Percentiles rank a stretch among this genome's conserved stretches.
These are phyloP conservation scores for Oreonectes daqikongensis DNA, from an alignment of 2,797 vertebrate species.

Conservation along the genomic window DNA sequence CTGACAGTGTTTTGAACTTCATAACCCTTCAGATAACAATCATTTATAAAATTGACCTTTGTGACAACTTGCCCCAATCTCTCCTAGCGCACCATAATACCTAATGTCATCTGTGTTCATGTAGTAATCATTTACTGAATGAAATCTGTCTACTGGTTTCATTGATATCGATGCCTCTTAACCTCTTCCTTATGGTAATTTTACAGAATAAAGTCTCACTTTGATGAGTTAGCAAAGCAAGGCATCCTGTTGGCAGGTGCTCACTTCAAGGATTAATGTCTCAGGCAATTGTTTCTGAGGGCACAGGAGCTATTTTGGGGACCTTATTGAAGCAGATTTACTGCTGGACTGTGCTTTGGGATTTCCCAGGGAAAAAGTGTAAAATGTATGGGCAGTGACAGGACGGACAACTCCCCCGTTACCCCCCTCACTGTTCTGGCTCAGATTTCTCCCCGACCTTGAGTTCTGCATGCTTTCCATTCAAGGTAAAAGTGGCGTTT, in stretches of 20 bases:
- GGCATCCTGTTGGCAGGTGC: conserved; percentile 70
- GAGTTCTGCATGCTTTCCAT: conserved; percentile 35
- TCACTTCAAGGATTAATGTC: conserved; percentile 60
- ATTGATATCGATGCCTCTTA: neutral
- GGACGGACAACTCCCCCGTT: conserved; percentile 23
- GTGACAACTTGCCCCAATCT: neutral
- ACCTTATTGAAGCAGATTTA: conserved; percentile 67
- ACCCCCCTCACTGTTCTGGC: conserved; percentile 10
- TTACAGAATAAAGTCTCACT: conserved; percentile 25
- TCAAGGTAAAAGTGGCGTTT: conserved; percentile 63
- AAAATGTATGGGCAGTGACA: conserved; percentile 63
- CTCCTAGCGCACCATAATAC: neutral
- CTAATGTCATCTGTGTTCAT: neutral
- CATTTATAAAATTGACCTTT: too few species aligned
- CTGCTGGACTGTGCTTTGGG: conserved; percentile 58
- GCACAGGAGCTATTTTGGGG: conserved; percentile 58
- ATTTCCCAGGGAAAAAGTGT: conserved; percentile 64
- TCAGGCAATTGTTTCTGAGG: conserved; percentile 66
- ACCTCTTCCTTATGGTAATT: conserved; percentile 3
- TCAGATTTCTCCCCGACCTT: conserved; percentile 47
- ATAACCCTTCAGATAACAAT: too few species aligned
- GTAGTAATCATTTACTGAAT: neutral
- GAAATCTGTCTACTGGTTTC: neutral
- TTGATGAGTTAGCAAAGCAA: conserved; percentile 62
- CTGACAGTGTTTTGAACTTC: too few species aligned